Conservation (phyloP, 2,113 vertebrate species). For the Nibea albiflora region DNA sequence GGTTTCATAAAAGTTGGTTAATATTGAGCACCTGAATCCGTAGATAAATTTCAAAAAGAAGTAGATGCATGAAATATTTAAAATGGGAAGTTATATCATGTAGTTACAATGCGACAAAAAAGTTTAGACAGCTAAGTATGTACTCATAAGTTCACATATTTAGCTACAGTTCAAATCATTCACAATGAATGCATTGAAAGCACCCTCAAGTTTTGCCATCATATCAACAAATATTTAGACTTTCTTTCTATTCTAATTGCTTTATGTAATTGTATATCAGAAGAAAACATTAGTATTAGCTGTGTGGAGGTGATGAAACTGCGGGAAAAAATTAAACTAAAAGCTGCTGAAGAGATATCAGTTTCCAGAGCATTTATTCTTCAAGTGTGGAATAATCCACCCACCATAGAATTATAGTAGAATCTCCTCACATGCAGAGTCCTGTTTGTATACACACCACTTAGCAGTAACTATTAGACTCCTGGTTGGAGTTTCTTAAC, state of each 20-base stretch:
- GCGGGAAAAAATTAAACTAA: neutral
- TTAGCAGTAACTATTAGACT: neutral
- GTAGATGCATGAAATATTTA: neutral
- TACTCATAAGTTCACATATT: too few relatives aligned
- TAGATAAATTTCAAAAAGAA: neutral
- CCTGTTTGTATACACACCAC: neutral
- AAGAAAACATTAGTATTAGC: neutral
- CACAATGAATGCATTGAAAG: too few relatives aligned
- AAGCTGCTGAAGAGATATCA: neutral
- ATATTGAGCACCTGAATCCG: neutral
- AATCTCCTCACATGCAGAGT: too few relatives aligned
- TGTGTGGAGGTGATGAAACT: neutral
- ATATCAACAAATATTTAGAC: too few relatives aligned
- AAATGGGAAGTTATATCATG: neutral
- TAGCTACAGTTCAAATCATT: neutral
- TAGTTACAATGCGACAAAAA: neutral
- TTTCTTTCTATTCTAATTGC: neutral
- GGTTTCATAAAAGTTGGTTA: neutral
- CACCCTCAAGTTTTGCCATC: too few relatives aligned
- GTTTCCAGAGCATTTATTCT: neutral
- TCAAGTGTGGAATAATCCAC: neutral
- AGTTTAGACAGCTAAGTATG: neutral
- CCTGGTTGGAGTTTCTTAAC: neutral
- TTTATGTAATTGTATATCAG: neutral
- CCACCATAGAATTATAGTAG: neutral